These are phyloP conservation scores for Micrasema longulum DNA, from an alignment of 1,140 invertebrate species.

Conservation along the genomic window DNA sequence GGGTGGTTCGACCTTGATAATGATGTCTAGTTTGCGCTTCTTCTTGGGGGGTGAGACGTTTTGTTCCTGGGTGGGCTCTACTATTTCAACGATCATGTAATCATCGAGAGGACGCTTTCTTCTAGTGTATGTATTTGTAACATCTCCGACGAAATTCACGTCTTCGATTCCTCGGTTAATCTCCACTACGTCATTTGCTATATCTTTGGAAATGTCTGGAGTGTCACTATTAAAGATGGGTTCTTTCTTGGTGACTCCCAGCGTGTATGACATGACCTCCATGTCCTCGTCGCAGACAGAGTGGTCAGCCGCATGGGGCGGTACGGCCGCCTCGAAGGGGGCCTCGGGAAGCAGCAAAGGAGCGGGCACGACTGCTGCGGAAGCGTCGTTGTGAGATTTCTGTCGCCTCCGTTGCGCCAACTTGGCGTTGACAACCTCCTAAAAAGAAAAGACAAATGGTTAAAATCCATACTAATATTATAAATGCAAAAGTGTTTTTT, in stretches of 20 bases:
- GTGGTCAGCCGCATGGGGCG: background rate
- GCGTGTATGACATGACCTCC: constrained; percentile 48
- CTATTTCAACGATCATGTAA: constrained; percentile 37
- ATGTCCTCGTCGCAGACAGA: constrained; percentile 32
- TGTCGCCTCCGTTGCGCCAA: constrained; percentile 32
- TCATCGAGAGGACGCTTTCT: constrained; percentile 42
- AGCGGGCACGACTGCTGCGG: constrained; percentile 13
- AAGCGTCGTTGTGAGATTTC: constrained; percentile 23
- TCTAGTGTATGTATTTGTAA: constrained; percentile 44
- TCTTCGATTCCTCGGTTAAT: background rate
- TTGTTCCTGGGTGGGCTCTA: background rate
- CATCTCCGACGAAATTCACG: constrained; percentile 16
- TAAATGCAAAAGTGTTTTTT: no score
- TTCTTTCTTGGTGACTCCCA: background rate
- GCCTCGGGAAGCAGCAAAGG: background rate
- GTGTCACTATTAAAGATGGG: background rate
- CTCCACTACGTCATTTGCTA: background rate
- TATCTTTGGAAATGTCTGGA: background rate
- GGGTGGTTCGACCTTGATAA: constrained; percentile 1
- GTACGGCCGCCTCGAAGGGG: background rate
- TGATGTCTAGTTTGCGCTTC: background rate
- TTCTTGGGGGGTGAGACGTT: constrained; percentile 12
- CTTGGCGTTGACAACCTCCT: constrained; percentile 39
- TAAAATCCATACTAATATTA: no score
- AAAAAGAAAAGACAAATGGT: no score